Evolutionary conservation across 2,797 vertebrate genomes (phyloP).

Genomic region (Squalus acanthias): DNA sequence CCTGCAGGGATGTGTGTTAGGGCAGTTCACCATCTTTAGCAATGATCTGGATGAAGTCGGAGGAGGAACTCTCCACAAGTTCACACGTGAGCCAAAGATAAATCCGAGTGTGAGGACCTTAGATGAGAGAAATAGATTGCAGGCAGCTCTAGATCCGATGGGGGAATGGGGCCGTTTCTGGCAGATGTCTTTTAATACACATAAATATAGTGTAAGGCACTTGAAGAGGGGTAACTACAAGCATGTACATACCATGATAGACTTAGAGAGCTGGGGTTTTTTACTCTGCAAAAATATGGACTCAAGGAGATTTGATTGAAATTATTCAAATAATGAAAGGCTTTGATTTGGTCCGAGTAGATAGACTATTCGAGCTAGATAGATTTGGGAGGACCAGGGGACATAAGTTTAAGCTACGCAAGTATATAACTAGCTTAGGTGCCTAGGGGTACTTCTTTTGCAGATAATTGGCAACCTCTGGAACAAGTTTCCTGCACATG

Average conservation of each 20-base stretch:
- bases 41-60: neutral
- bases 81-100: neutral
- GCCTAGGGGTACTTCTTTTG: no score
- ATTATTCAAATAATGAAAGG: no score
- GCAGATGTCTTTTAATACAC: neutral
- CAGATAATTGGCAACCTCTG: no score
- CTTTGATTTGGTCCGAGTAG: no score
- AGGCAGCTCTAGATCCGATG: neutral
- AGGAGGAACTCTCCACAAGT: neutral
- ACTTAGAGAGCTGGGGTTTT: no score
- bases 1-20: neutral
- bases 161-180: neutral
- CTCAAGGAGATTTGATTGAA: no score
- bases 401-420: no score
- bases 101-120: neutral
- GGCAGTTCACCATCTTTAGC: neutral
- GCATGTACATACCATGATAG: neutral
- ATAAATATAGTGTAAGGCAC: neutral
- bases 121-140: neutral
- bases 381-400: no score
- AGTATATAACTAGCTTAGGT: no score
- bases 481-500: no score
- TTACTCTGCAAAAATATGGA: no score
- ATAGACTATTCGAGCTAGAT: no score
- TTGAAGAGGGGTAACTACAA: neutral